These are phyloP conservation scores for Mustela nigripes DNA, from an alignment of 2,113 vertebrate genomes.

Conservation along the genomic window DNA sequence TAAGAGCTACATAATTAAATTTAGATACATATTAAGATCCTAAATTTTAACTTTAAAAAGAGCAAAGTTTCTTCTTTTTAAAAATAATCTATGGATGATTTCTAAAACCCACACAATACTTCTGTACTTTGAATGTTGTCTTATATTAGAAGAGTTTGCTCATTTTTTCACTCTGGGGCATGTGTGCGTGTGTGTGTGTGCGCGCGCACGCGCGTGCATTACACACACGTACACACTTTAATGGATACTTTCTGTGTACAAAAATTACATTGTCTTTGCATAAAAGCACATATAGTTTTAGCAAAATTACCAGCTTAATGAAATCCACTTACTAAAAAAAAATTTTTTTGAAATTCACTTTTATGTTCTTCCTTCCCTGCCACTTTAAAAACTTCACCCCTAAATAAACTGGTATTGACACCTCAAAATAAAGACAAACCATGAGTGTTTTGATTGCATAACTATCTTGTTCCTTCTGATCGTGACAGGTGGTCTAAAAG, in stretches of 20 bases:
- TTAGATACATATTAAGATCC: background rate
- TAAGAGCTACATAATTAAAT: background rate
- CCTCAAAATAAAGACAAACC: background rate
- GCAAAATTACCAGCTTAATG: background rate
- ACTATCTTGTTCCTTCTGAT: background rate
- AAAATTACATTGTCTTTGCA: background rate
- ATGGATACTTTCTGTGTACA: background rate
- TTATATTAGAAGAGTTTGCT: background rate
- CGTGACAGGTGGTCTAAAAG: background rate
- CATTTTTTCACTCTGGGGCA: background rate
- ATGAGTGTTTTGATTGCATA: background rate
- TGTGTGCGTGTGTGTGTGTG: accelerated
- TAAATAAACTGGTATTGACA: background rate
- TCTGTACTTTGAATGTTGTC: background rate
- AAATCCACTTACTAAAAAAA: background rate
- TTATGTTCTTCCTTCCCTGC: background rate
- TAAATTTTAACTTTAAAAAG: background rate
- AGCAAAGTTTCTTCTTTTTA: background rate
- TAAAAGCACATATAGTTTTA: background rate
- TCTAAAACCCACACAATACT: background rate
- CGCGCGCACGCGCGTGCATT: no score
- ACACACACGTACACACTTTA: background rate
- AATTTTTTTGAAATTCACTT: background rate
- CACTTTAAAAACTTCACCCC: background rate
- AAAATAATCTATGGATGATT: background rate